phyloP scores from a whole-genome alignment of 2,113 vertebrate genomes.

The Procavia capensis region DNA sequence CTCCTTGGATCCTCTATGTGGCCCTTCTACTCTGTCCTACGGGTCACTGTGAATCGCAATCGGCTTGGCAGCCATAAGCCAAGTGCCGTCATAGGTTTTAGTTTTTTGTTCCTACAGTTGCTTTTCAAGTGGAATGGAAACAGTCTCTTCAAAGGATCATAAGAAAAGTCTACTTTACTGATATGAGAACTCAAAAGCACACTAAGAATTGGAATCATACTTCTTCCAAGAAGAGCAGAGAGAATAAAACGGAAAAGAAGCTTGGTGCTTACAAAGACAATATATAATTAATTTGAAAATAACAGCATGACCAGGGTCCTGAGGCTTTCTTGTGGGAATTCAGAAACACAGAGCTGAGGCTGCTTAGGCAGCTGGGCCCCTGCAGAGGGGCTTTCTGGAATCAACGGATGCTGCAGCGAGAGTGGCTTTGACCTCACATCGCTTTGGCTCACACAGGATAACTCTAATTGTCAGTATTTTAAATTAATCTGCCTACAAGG shows the following conservation, averaged over 20 bases:
- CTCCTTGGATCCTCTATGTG: too few species aligned
- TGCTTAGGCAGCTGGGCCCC: too few species aligned
- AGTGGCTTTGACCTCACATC: background rate
- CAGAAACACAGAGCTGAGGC: rapidly evolving
- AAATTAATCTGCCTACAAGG: background rate
- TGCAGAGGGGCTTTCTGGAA: background rate
- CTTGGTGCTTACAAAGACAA: background rate
- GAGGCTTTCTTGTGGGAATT: background rate
- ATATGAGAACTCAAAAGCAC: background rate
- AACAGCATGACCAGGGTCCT: background rate
- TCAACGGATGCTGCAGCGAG: rapidly evolving
- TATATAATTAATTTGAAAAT: too few species aligned
- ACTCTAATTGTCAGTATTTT: background rate
- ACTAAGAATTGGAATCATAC: background rate
- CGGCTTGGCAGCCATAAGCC: too few species aligned
- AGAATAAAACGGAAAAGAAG: background rate
- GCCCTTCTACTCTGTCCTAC: background rate
- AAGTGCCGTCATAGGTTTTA: too few species aligned
- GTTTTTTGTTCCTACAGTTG: background rate
- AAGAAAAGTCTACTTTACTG: background rate
- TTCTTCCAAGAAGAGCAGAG: background rate
- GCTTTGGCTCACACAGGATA: background rate
- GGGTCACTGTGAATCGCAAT: too few species aligned
- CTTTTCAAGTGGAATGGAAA: background rate
- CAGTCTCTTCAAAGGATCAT: background rate